Evolutionary conservation across 2,113 vertebrate species (phyloP).

Genomic region (Caranx melampygus): DNA sequence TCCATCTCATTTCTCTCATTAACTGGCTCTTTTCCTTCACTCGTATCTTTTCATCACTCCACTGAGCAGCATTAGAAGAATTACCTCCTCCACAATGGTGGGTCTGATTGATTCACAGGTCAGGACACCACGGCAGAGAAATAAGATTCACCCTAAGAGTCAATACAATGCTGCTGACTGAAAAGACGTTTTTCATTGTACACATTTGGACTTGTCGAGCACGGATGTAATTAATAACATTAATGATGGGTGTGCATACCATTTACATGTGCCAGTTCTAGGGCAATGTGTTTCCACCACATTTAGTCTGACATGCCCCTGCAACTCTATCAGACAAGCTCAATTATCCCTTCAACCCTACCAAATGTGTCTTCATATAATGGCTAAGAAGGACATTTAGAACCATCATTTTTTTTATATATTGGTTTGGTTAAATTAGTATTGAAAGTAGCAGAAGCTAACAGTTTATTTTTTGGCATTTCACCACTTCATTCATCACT

Average conservation of each 20-base stretch:
- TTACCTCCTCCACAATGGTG: neutral
- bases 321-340: neutral
- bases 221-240: neutral
- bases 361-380: neutral
- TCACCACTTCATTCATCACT: too few species aligned
- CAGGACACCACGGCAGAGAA: neutral
- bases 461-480: too few species aligned
- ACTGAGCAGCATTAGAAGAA: neutral
- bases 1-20: neutral
- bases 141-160: constrained; percentile 1
- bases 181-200: neutral
- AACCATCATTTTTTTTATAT: neutral
- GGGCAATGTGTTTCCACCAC: neutral
- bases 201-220: neutral
- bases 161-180: neutral
- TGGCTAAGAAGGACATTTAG: neutral
- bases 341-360: neutral
- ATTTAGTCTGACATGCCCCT: neutral
- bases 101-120: constrained; percentile 6
- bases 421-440: too few species aligned
- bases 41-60: neutral
- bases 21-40: neutral
- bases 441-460: too few species aligned
- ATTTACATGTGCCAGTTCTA: neutral
- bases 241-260: neutral